Percentiles rank a stretch among this genome's conserved stretches.
Evolutionary conservation across 2,888 invertebrate species (phyloP).

Genomic region (Lochmaea crataegi): DNA sequence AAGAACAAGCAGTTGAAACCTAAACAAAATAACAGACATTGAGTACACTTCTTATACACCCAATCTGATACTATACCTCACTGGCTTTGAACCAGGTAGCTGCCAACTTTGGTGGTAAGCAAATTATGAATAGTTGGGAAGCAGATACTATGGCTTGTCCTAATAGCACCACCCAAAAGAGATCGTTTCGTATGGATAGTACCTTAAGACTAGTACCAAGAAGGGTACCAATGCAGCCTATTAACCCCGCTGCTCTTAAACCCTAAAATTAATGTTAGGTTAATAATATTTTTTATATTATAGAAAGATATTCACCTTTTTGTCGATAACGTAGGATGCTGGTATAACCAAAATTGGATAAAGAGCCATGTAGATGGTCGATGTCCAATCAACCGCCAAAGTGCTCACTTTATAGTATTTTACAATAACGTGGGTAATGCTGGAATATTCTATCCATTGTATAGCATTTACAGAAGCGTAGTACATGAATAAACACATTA

Average conservation of each 20-base stretch:
- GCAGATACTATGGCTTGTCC: slow-evolving; percentile 87
- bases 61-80: slow-evolving; percentile 71
- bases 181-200: slow-evolving; percentile 81
- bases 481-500: slow-evolving; percentile 83
- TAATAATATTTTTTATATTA: too few species aligned
- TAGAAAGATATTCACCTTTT: slow-evolving; percentile 74
- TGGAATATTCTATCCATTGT: slow-evolving; percentile 96
- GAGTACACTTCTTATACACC: not conserved
- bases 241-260: slow-evolving; percentile 80
- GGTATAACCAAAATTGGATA: slow-evolving; percentile 97
- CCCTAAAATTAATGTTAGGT: slow-evolving; percentile 70
- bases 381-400: slow-evolving; percentile 90
- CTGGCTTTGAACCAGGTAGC: slow-evolving; percentile 97
- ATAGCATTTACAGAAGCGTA: slow-evolving; percentile 91
- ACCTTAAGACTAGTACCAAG: slow-evolving; percentile 91
- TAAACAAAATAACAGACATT: slow-evolving; percentile 41
- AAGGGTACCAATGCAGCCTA: slow-evolving; percentile 86
- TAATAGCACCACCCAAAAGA: slow-evolving; percentile 86
- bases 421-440: slow-evolving; percentile 84
- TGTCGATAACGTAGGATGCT: slow-evolving; percentile 92
- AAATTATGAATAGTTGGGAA: slow-evolving; percentile 92
- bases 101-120: slow-evolving; percentile 89
- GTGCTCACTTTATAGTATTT: slow-evolving; percentile 79
- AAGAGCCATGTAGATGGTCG: slow-evolving; percentile 94
- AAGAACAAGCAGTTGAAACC: slow-evolving; percentile 74